Conservation (phyloP, 2,888 invertebrate species). For the Latrodectus hesperus region DNA sequence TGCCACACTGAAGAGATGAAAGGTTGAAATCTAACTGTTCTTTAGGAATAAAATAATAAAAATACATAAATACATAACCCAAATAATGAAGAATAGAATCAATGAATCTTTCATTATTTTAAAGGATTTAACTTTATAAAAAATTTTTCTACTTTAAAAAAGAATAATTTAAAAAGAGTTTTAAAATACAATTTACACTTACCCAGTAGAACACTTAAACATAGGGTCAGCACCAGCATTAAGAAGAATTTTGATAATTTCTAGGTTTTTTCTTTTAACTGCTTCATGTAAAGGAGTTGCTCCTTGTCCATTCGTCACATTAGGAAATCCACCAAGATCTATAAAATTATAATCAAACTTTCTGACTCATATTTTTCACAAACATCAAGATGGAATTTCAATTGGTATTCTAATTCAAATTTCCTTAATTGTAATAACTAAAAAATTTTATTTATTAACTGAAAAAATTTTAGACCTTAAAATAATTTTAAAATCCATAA, state of each 20-base stretch:
- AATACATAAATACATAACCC: too few relatives aligned
- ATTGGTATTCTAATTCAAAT: too few relatives aligned
- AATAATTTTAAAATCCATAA: too few relatives aligned
- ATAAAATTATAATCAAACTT: background rate
- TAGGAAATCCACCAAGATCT: constrained; percentile 77
- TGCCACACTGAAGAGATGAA: too few relatives aligned
- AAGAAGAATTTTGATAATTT: constrained; percentile 78
- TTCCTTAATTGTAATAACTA: background rate
- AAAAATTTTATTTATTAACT: background rate
- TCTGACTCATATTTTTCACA: background rate
- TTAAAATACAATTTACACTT: constrained; percentile 34
- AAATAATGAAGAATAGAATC: too few relatives aligned
- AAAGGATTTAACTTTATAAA: too few relatives aligned
- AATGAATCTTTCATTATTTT: too few relatives aligned
- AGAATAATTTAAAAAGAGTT: background rate
- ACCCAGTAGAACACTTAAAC: constrained; percentile 78
- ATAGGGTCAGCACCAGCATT: constrained; percentile 79
- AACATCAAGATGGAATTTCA: background rate
- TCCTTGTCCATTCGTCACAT: constrained; percentile 79
- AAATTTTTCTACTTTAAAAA: background rate
- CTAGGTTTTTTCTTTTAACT: constrained; percentile 78
- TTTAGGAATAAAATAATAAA: too few relatives aligned
- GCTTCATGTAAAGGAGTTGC: constrained; percentile 81
- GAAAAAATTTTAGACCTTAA: background rate
- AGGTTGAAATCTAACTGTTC: too few relatives aligned